phyloP scores from a whole-genome alignment of 2,797 vertebrate genomes.

The Dicrostonyx torquatus region DNA sequence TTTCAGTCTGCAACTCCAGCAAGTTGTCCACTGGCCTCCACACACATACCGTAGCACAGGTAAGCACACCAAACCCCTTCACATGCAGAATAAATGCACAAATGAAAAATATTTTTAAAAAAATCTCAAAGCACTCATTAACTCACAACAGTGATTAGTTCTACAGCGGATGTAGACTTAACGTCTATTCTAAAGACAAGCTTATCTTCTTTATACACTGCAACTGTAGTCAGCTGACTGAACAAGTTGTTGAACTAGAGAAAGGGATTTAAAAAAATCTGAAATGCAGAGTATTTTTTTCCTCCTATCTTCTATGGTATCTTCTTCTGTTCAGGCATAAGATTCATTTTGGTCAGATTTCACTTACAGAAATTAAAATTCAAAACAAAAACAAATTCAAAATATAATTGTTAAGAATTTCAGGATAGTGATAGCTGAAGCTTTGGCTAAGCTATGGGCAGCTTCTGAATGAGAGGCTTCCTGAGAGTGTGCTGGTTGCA shows the following conservation, averaged over 20 bases:
- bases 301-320: not conserved
- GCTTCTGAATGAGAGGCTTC: not conserved
- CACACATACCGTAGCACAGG: not conserved
- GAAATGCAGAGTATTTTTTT: not conserved
- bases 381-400: slow-evolving; percentile 15
- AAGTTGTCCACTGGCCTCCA: not conserved
- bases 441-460: not conserved
- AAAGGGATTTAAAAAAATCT: not conserved
- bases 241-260: slow-evolving; percentile 1
- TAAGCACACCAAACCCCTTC: not conserved
- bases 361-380: slow-evolving; percentile 26
- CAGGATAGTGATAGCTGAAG: not conserved
- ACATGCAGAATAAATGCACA: not conserved
- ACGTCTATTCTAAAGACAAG: not conserved
- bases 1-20: not conserved
- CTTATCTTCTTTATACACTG: slow-evolving; percentile 7
- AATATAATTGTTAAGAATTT: not conserved
- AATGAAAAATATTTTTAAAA: not conserved
- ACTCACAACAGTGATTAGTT: not conserved
- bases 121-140: not conserved
- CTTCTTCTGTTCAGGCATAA: not conserved
- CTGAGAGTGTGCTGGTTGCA: too few relatives aligned
- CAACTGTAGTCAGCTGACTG: not conserved
- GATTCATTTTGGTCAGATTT: not conserved
- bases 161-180: not conserved